phyloP scores from a whole-genome alignment of 2,888 invertebrate species.

The Teinopalpus imperialis region DNA sequence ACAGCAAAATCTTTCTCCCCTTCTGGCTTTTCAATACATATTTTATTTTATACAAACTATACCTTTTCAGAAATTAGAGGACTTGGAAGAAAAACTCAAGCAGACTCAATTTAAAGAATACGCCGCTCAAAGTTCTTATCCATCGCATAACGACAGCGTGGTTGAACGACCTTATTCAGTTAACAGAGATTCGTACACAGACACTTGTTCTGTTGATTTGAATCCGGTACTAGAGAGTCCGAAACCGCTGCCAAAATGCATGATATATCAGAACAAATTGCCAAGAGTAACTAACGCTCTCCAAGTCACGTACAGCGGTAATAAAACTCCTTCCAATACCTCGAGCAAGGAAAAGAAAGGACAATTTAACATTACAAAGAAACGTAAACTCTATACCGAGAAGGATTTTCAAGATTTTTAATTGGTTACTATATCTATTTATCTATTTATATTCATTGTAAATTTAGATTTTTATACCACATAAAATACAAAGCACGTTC shows the following conservation, averaged over 20 bases:
- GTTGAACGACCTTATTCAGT: conserved; percentile 68
- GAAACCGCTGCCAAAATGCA: conserved; percentile 32
- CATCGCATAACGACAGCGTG: conserved; percentile 55
- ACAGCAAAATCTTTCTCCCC: no score
- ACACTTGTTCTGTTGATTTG: conserved; percentile 38
- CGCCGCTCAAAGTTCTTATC: conserved; percentile 54
- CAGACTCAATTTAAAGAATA: conserved; percentile 71
- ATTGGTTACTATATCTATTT: conserved; percentile 26
- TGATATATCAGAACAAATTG: conserved; percentile 40
- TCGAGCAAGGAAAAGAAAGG: conserved; percentile 57
- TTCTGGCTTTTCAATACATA: no score
- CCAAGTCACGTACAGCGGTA: conserved; percentile 62
- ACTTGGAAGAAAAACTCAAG: conserved; percentile 71
- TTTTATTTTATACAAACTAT: no score
- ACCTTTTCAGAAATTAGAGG: conserved; percentile 51
- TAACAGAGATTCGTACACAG: conserved; percentile 42
- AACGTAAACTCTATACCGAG: conserved; percentile 68
- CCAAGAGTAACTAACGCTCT: conserved; percentile 46
- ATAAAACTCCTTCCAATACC: conserved; percentile 37
- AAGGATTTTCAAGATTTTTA: conserved; percentile 67
- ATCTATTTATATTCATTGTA: background rate
- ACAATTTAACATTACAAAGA: conserved; percentile 66
- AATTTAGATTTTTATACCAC: conserved; percentile 31
- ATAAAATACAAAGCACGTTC: conserved; percentile 38
- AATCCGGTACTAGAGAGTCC: conserved; percentile 40